Evolutionary conservation across 2,113 vertebrate species (phyloP).

Genomic region (Oryzias curvinotus): DNA sequence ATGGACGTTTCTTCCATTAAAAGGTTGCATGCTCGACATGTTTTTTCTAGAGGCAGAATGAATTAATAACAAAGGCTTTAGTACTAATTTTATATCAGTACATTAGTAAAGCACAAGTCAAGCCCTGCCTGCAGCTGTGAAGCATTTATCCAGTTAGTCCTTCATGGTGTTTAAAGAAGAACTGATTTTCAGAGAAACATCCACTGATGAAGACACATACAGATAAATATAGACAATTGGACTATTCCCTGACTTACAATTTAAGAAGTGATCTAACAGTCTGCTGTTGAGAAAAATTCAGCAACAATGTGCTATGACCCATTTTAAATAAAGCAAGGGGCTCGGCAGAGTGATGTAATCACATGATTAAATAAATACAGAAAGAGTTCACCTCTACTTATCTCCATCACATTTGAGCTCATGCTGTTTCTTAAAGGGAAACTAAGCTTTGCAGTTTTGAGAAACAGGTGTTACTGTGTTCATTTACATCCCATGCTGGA

Average conservation of each 20-base stretch:
- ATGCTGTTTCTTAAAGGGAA: not conserved
- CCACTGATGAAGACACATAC: constrained; percentile 24
- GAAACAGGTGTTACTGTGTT: too few species aligned
- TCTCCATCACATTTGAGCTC: not conserved
- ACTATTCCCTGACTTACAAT: constrained; percentile 22
- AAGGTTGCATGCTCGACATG: not conserved
- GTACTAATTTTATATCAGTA: constrained; percentile 40
- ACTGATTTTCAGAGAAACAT: constrained; percentile 56
- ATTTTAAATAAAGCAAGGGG: constrained; percentile 31
- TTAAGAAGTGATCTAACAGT: constrained; percentile 13
- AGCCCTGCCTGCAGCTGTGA: constrained; percentile 30
- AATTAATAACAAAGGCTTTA: not conserved
- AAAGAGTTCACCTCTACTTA: constrained; percentile 15
- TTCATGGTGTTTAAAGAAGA: constrained; percentile 64
- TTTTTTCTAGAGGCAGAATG: not conserved
- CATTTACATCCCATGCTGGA: too few species aligned
- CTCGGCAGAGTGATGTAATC: constrained; percentile 18
- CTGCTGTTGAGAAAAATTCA: constrained; percentile 24
- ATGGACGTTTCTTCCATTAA: not conserved
- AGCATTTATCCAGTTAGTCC: constrained; percentile 11
- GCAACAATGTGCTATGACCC: constrained; percentile 21
- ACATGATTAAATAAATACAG: constrained; percentile 27
- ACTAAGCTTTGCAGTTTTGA: too few species aligned
- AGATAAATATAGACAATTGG: constrained; percentile 28
- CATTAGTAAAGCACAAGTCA: constrained; percentile 40